Conservation (phyloP, 2,113 vertebrate species). For the Ptychochromis oligacanthus region DNA sequence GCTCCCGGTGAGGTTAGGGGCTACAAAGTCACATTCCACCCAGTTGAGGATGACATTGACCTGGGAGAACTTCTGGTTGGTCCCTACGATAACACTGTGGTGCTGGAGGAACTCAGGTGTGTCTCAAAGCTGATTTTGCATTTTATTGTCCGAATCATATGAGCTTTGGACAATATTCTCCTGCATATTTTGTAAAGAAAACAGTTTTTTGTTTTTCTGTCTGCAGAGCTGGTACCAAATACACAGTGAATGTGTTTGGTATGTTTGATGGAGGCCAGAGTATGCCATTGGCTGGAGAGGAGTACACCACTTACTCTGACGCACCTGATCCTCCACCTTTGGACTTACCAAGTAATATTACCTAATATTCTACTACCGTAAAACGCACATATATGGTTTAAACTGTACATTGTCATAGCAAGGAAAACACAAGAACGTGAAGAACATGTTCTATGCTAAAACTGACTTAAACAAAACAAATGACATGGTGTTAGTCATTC, state of each 20-base stretch:
- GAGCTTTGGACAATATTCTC: not conserved
- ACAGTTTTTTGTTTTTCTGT: not conserved
- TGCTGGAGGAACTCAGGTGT: constrained; percentile 96
- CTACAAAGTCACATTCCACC: constrained; percentile 95
- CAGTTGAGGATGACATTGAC: constrained; percentile 82
- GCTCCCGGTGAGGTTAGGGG: constrained; percentile 92
- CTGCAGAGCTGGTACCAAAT: constrained; percentile 92
- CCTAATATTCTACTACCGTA: not conserved
- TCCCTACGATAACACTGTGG: constrained; percentile 96
- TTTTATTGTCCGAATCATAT: not conserved
- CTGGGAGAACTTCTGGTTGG: constrained; percentile 90
- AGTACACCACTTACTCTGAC: constrained; percentile 94
- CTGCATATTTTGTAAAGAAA: not conserved
- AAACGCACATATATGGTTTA: not conserved
- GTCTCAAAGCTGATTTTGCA: not conserved
- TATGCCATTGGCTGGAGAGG: constrained; percentile 92
- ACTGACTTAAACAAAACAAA: not conserved
- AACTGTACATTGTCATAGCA: not conserved
- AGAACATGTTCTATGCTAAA: not conserved
- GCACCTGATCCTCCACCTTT: constrained; percentile 75
- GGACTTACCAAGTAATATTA: constrained; percentile 66
- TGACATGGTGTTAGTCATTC: not conserved
- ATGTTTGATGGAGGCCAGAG: constrained; percentile 98
- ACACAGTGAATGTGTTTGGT: constrained; percentile 93
- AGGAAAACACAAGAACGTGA: not conserved